Conservation (phyloP, 2,888 invertebrate species). For the Rhagonycha lutea region DNA sequence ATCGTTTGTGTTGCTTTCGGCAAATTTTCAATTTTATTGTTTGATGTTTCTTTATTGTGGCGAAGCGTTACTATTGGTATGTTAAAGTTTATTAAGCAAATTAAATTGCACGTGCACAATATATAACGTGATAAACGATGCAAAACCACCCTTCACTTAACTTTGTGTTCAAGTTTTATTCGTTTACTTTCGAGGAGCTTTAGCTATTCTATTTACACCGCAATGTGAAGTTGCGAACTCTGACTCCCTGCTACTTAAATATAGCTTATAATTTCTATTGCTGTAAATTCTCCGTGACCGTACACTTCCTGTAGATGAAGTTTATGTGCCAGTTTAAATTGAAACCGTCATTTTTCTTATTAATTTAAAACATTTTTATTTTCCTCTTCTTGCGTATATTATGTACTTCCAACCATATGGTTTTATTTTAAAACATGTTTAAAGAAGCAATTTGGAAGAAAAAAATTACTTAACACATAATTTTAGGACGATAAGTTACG, state of each 20-base stretch:
- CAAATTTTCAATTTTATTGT: not conserved
- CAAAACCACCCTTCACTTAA: slow-evolving; percentile 30
- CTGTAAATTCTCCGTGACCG: slow-evolving; percentile 46
- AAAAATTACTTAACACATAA: not conserved
- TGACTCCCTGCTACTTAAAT: slow-evolving; percentile 39
- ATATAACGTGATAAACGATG: slow-evolving; percentile 30
- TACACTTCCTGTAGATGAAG: slow-evolving; percentile 43
- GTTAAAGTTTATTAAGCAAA: slow-evolving; percentile 1
- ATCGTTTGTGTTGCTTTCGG: not conserved
- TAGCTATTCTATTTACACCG: slow-evolving; percentile 34
- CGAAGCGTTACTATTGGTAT: not conserved
- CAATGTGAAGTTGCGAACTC: slow-evolving; percentile 33
- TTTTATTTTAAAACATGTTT: slow-evolving; percentile 8
- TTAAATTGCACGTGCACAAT: slow-evolving; percentile 18
- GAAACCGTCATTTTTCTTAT: slow-evolving; percentile 48
- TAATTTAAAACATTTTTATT: slow-evolving; percentile 49
- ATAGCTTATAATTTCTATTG: slow-evolving; percentile 43
- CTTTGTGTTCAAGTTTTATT: slow-evolving; percentile 16
- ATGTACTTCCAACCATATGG: not conserved
- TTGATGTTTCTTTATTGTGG: not conserved
- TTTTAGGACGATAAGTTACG: not conserved
- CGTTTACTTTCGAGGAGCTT: slow-evolving; percentile 17
- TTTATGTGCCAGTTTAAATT: slow-evolving; percentile 42
- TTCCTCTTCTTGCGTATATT: not conserved
- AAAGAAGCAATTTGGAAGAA: not conserved